Conservation (phyloP, 2,888 invertebrate genomes). For the Melitaea athalia region DNA sequence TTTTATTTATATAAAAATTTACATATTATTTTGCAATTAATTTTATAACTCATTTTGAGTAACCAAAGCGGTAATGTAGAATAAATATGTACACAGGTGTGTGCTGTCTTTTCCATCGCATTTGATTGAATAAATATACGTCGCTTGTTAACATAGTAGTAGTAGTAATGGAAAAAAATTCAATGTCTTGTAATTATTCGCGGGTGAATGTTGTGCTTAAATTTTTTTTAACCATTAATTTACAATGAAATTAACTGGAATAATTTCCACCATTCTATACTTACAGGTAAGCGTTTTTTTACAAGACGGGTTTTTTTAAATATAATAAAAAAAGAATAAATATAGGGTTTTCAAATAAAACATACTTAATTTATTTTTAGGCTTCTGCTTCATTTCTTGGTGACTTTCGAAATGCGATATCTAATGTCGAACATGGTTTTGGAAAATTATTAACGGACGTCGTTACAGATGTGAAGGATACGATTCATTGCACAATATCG, state of each 20-base stretch:
- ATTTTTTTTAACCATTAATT: not conserved
- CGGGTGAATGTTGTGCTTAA: constrained; percentile 8
- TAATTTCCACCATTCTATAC: not conserved
- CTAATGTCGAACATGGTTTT: constrained; percentile 58
- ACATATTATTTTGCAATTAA: constrained; percentile 10
- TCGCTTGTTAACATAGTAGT: constrained; percentile 16
- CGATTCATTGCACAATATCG: constrained; percentile 65
- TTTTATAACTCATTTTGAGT: not conserved
- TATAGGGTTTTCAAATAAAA: too few species aligned
- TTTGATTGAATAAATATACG: constrained; percentile 24
- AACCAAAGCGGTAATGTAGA: constrained; percentile 19
- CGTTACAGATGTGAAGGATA: constrained; percentile 62
- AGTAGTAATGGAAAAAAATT: constrained; percentile 6
- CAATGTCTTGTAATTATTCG: constrained; percentile 11
- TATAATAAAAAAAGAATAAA: too few species aligned
- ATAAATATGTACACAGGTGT: constrained; percentile 34
- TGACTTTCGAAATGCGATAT: constrained; percentile 56
- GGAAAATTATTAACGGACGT: constrained; percentile 64
- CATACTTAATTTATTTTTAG: constrained; percentile 50
- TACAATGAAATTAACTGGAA: constrained; percentile 9
- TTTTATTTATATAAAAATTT: constrained; percentile 38
- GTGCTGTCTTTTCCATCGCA: not conserved
- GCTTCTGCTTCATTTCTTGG: constrained; percentile 59
- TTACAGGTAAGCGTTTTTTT: constrained; percentile 9
- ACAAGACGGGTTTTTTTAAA: not conserved